Evolutionary conservation across 2,797 vertebrate species (phyloP).

Genomic region (Schizothorax lantsangensis): DNA sequence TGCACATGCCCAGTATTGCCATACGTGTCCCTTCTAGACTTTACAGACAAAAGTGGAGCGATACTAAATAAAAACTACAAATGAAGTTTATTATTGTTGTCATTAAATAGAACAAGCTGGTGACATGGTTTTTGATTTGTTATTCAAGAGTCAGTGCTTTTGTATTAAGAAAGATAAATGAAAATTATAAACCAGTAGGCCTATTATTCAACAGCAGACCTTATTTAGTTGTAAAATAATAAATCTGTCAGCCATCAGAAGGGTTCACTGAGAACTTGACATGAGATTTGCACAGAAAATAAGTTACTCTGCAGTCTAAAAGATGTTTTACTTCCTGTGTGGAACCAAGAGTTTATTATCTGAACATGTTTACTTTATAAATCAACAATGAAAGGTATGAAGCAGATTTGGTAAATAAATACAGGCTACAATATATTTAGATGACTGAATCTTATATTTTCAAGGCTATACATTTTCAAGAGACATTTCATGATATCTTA

Average conservation of each 20-base stretch:
- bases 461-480: neutral
- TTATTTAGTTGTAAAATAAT: constrained; percentile 21
- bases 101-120: constrained; percentile 19
- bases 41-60: neutral
- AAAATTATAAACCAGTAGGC: neutral
- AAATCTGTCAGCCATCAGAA: constrained; percentile 39
- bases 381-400: constrained; percentile 6
- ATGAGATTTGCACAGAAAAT: constrained; percentile 2
- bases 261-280: constrained; percentile 7
- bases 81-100: neutral
- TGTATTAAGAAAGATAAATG: neutral
- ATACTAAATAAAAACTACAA: constrained; percentile 25
- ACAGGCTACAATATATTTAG: neutral
- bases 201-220: constrained; percentile 8
- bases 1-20: too few relatives aligned
- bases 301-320: constrained; percentile 25
- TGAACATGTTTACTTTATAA: constrained; percentile 11
- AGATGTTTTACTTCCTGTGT: constrained; percentile 22
- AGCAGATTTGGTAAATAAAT: neutral
- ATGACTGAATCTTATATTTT: neutral
- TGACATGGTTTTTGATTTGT: constrained; percentile 1
- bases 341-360: constrained; percentile 31
- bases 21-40: too few relatives aligned
- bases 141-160: constrained; percentile 6
- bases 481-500: constrained; percentile 52